Percentiles rank a stretch among this genome's conserved stretches.
These are phyloP conservation scores for Gambelia wislizenii DNA, from an alignment of 2,797 vertebrate species.

Conservation along the genomic window DNA sequence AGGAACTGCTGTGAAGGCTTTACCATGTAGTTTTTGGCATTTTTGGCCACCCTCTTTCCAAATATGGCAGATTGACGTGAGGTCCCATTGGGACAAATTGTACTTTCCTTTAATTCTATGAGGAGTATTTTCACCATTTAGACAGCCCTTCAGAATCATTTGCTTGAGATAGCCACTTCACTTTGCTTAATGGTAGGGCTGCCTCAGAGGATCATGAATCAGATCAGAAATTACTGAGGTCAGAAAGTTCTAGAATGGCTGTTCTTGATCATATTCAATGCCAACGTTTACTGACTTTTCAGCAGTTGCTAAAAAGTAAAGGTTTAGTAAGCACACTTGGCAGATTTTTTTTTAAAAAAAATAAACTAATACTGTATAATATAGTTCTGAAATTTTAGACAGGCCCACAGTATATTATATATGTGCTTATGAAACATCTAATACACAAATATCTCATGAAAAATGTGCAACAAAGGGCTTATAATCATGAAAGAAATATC, in stretches of 20 bases:
- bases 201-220: not conserved
- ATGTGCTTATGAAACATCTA: not conserved
- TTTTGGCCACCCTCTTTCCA: no score
- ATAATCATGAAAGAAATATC: not conserved
- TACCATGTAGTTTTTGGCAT: no score
- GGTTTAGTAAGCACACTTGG: not conserved
- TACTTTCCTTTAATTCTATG: no score
- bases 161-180: not conserved
- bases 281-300: not conserved
- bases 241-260: not conserved
- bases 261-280: not conserved
- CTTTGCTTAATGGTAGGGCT: not conserved
- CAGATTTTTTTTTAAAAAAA: not conserved
- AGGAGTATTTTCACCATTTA: no score
- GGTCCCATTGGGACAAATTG: no score
- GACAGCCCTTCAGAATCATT: not conserved
- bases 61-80: no score
- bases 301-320: not conserved
- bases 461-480: not conserved
- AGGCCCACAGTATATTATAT: not conserved
- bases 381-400: slow-evolving; percentile 16
- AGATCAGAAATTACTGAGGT: not conserved
- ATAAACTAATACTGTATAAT: not conserved
- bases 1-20: no score
- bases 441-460: not conserved